A percentile compares a stretch with the other conserved stretches of the same genome.
Conservation (phyloP, 2,113 vertebrate species). For the Poecile atricapillus region DNA sequence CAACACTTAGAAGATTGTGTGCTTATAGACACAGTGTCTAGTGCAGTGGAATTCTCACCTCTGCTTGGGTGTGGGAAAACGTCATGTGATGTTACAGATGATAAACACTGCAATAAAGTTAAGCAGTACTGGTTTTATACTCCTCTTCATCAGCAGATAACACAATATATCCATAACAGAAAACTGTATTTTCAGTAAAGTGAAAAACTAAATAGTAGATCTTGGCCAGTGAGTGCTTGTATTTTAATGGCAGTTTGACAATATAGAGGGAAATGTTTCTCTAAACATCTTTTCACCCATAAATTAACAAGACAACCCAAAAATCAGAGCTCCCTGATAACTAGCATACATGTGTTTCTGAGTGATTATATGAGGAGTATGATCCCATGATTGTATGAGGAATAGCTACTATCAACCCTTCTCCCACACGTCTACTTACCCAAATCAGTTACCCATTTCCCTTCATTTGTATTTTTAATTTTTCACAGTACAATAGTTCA, state of each 20-base stretch:
- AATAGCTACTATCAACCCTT: not conserved
- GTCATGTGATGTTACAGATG: not conserved
- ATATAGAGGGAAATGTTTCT: not conserved
- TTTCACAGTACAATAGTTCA: not conserved
- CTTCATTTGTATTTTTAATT: not conserved
- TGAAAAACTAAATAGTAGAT: not conserved
- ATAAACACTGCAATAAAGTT: not conserved
- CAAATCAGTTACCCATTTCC: not conserved
- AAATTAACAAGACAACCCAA: not conserved
- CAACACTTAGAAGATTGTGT: rapidly evolving
- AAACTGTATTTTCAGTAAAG: not conserved
- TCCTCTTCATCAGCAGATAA: not conserved
- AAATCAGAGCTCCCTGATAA: not conserved
- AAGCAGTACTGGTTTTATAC: not conserved
- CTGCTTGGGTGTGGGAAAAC: not conserved
- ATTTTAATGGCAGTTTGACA: not conserved
- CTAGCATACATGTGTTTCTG: not conserved
- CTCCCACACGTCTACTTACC: not conserved
- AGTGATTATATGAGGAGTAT: too few species aligned
- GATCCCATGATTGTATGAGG: not conserved
- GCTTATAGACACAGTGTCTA: not conserved
- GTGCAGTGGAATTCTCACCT: not conserved
- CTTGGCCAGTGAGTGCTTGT: not conserved
- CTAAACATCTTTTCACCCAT: not conserved
- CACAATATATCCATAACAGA: not conserved